Evolutionary conservation across 2,888 invertebrate species (phyloP).

Genomic region (Colostygia pectinataria): DNA sequence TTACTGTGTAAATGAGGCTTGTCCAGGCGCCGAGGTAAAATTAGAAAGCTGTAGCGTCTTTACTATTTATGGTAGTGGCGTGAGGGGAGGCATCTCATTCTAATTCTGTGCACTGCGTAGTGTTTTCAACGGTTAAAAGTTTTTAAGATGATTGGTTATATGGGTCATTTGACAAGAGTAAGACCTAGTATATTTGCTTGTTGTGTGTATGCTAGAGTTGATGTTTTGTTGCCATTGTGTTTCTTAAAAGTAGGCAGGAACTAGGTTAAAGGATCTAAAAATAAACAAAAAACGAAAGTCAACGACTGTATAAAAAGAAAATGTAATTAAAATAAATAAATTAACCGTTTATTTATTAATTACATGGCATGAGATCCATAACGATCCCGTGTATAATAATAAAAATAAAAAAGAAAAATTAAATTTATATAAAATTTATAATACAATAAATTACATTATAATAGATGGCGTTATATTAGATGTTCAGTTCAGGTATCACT

Average conservation of each 20-base stretch:
- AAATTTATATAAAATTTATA: slow-evolving; percentile 82
- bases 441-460: slow-evolving; percentile 82
- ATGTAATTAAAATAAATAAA: slow-evolving; percentile 85
- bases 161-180: slow-evolving; percentile 41
- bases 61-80: slow-evolving; percentile 79
- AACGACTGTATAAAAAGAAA: slow-evolving; percentile 77
- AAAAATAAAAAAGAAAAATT: slow-evolving; percentile 78
- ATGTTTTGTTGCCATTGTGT: slow-evolving; percentile 27
- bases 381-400: slow-evolving; percentile 82
- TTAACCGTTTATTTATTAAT: slow-evolving; percentile 84
- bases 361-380: slow-evolving; percentile 83
- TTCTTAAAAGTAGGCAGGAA: slow-evolving; percentile 34
- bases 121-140: slow-evolving; percentile 4
- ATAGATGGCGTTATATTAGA: slow-evolving; percentile 81
- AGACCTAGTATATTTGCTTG: slow-evolving; percentile 51
- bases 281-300: slow-evolving; percentile 69
- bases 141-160: slow-evolving; percentile 35
- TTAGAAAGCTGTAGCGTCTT: slow-evolving; percentile 74
- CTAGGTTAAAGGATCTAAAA: slow-evolving; percentile 43
- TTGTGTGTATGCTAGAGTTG: slow-evolving; percentile 2
- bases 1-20: slow-evolving; percentile 15
- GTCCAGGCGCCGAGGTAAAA: slow-evolving; percentile 54
- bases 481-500: slow-evolving; percentile 83
- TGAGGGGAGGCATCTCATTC: slow-evolving; percentile 60
- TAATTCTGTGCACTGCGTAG: slow-evolving; percentile 45